These are phyloP conservation scores for Rhynchomys soricoides DNA, from an alignment of 2,113 vertebrate species.

Conservation along the genomic window DNA sequence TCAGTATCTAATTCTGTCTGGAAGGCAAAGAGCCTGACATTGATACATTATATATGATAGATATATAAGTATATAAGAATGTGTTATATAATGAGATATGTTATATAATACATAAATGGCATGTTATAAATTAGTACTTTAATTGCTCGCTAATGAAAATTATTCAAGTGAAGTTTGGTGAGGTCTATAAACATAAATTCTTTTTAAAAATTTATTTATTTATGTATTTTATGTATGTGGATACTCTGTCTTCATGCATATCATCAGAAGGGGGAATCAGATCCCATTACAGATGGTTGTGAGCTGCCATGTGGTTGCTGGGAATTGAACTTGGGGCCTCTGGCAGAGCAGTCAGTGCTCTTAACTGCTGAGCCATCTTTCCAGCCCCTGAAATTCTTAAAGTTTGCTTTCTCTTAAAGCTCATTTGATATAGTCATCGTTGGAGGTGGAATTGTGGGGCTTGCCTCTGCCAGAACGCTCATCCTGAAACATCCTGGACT, in stretches of 20 bases:
- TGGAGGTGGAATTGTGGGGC: constrained; percentile 94
- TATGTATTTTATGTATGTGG: too few relatives aligned
- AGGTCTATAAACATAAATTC: neutral
- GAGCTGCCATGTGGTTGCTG: too few relatives aligned
- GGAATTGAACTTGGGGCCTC: too few relatives aligned
- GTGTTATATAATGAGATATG: neutral
- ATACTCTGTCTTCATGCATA: too few relatives aligned
- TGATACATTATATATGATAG: neutral
- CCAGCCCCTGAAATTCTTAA: constrained; percentile 19
- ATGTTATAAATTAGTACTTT: constrained; percentile 39
- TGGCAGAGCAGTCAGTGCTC: too few relatives aligned
- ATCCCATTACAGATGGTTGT: too few relatives aligned
- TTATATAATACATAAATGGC: neutral
- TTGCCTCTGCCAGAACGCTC: constrained; percentile 94
- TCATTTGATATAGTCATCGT: constrained; percentile 88
- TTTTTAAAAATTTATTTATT: neutral
- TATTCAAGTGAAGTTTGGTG: neutral
- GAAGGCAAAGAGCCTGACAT: neutral
- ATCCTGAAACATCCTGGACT: constrained; percentile 90
- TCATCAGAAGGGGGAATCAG: too few relatives aligned
- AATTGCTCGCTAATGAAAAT: constrained; percentile 21
- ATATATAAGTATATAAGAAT: neutral
- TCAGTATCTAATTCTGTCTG: too few relatives aligned
- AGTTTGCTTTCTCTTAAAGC: constrained; percentile 69
- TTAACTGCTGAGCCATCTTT: too few relatives aligned